Conservation (phyloP, 2,888 invertebrate genomes). For the Synergus itoensis region DNA sequence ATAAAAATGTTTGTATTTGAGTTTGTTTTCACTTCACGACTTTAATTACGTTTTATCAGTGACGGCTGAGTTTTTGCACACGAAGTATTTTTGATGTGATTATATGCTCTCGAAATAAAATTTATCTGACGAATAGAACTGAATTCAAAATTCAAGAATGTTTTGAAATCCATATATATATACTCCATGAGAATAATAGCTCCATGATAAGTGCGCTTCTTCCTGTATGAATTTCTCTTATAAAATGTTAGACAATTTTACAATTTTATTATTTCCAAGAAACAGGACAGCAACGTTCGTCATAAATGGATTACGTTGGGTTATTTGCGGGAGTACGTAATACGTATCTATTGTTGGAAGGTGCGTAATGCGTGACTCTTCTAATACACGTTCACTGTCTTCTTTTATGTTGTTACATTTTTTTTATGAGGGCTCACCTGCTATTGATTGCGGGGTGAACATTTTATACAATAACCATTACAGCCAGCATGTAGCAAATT, state of each 20-base stretch:
- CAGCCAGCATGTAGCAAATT: conserved; percentile 4
- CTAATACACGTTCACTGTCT: conserved; percentile 1
- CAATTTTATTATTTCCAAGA: conserved; percentile 3
- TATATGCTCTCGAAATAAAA: too few relatives aligned
- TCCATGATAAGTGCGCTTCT: too few relatives aligned
- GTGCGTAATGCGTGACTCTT: conserved; percentile 18
- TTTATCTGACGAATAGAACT: too few relatives aligned
- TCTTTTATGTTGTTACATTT: conserved; percentile 14
- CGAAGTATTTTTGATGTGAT: too few relatives aligned
- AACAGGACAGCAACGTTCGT: neutral
- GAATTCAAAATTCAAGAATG: too few relatives aligned
- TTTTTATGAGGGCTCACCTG: conserved; percentile 10
- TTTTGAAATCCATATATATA: too few relatives aligned
- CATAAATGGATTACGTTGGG: conserved; percentile 13
- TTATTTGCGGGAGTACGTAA: conserved; percentile 5
- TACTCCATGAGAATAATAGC: too few relatives aligned
- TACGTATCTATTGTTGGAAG: neutral
- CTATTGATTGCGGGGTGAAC: neutral
- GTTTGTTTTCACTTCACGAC: too few relatives aligned
- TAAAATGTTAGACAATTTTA: neutral
- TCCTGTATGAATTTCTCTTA: neutral
- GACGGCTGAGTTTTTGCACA: too few relatives aligned
- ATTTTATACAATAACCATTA: conserved; percentile 21
- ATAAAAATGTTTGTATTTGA: too few relatives aligned
- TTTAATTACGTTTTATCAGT: too few relatives aligned